Percentiles rank a stretch among this genome's conserved stretches.
Evolutionary conservation across 2,888 invertebrate species (phyloP).

Genomic region (Stramonita haemastoma): DNA sequence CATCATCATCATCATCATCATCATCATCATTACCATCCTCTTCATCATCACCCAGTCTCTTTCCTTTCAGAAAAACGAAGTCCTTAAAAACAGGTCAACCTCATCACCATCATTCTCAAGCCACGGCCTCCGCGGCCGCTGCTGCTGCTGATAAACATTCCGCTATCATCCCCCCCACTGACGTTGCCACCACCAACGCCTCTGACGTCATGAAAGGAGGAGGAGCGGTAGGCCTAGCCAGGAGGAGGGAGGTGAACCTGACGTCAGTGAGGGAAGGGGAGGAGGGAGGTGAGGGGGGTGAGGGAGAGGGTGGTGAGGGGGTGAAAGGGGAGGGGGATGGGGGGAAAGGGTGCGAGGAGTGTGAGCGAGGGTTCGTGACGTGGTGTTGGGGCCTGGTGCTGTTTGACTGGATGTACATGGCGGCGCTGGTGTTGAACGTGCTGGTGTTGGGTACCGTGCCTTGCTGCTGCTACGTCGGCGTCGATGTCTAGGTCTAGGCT

Average conservation of each 20-base stretch:
- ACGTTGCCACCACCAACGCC: neutral
- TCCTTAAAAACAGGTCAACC: neutral
- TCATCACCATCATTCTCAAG: neutral
- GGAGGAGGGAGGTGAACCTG: neutral
- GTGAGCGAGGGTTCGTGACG: neutral
- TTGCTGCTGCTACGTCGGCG: neutral
- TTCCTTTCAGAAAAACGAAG: neutral
- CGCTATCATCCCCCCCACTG: neutral
- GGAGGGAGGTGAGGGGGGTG: too few relatives aligned
- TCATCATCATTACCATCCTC: neutral
- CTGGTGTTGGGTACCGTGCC: neutral
- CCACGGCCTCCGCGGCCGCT: neutral
- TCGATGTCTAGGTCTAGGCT: neutral
- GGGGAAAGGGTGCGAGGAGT: neutral
- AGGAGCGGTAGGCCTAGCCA: neutral
- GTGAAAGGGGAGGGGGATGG: neutral
- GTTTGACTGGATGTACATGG: slow-evolving; percentile 14
- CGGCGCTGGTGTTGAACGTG: neutral
- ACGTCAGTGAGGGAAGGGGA: too few relatives aligned
- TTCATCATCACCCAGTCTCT: neutral
- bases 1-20: neutral
- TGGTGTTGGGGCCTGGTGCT: neutral
- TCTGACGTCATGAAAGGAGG: neutral
- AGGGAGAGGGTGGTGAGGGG: neutral
- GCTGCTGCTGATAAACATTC: neutral